These are phyloP conservation scores for Orthonychiurus folsomi DNA, from an alignment of 2,888 invertebrate genomes.

Conservation along the genomic window DNA sequence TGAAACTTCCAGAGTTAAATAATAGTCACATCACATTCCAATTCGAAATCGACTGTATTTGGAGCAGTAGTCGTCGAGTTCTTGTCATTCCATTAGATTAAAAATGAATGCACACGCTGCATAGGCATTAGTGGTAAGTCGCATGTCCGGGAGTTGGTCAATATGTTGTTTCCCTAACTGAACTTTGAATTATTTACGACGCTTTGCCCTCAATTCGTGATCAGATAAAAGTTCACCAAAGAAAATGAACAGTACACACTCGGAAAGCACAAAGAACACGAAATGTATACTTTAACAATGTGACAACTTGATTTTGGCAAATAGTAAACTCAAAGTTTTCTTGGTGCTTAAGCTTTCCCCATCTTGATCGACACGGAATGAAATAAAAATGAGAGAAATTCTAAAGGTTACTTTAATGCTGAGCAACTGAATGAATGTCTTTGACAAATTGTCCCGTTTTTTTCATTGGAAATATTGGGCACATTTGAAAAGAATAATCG, in stretches of 20 bases:
- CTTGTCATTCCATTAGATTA: too few relatives aligned
- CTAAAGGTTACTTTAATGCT: neutral
- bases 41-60: too few relatives aligned
- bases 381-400: neutral
- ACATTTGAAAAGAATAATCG: too few relatives aligned
- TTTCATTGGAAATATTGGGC: too few relatives aligned
- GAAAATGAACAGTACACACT: neutral
- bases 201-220: neutral
- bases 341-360: too few relatives aligned
- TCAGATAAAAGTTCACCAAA: neutral
- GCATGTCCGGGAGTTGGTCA: neutral
- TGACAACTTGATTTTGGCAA: neutral
- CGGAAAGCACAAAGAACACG: neutral
- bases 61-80: too few relatives aligned
- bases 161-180: neutral
- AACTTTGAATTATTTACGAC: neutral
- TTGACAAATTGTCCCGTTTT: too few relatives aligned
- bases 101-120: neutral
- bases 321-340: too few relatives aligned
- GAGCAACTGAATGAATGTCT: too few relatives aligned
- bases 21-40: too few relatives aligned
- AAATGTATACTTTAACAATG: neutral
- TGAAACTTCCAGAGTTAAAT: too few relatives aligned
- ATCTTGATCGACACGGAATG: neutral
- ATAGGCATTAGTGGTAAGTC: neutral